These are phyloP conservation scores for Scelioninae gen. 2 DNA, from an alignment of 2,888 invertebrate species.

Conservation along the genomic window DNA sequence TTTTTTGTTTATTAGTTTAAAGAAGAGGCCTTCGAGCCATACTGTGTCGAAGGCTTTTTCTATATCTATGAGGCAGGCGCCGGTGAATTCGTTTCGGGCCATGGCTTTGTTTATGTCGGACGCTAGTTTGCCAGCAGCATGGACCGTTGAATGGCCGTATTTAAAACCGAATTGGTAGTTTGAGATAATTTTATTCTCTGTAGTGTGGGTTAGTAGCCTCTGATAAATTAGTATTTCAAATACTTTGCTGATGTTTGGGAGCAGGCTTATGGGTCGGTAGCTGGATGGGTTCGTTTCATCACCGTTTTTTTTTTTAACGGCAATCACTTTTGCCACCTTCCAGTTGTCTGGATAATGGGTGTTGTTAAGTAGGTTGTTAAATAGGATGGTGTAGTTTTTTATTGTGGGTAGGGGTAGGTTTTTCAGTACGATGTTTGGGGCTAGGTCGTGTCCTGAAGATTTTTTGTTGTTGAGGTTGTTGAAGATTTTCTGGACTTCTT, in stretches of 20 bases:
- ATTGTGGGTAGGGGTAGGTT: constrained; percentile 26
- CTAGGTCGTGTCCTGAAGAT: constrained; percentile 43
- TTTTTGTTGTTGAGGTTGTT: constrained; percentile 33
- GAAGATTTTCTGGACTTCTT: neutral
- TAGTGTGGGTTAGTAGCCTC: neutral
- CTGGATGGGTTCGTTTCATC: constrained; percentile 10
- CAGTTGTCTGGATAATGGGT: constrained; percentile 45
- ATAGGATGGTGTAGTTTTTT: constrained; percentile 28
- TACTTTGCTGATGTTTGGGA: constrained; percentile 42
- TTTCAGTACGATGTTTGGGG: constrained; percentile 42
- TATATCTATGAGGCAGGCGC: constrained; percentile 32
- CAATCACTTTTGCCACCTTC: constrained; percentile 50
- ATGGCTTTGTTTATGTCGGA: neutral
- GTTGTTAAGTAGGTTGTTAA: constrained; percentile 55
- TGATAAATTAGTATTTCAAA: constrained; percentile 27
- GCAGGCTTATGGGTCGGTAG: constrained; percentile 59
- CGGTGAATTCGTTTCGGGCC: neutral
- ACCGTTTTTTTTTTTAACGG: constrained; percentile 45
- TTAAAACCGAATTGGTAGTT: constrained; percentile 26
- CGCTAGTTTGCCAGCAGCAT: neutral
- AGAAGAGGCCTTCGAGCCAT: constrained; percentile 21
- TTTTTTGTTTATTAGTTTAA: constrained; percentile 14
- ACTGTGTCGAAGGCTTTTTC: constrained; percentile 11
- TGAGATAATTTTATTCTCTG: constrained; percentile 20
- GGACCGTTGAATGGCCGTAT: constrained; percentile 13